These are phyloP conservation scores for Leptarthrus brevirostris DNA, from an alignment of 2,888 invertebrate species.

Conservation along the genomic window DNA sequence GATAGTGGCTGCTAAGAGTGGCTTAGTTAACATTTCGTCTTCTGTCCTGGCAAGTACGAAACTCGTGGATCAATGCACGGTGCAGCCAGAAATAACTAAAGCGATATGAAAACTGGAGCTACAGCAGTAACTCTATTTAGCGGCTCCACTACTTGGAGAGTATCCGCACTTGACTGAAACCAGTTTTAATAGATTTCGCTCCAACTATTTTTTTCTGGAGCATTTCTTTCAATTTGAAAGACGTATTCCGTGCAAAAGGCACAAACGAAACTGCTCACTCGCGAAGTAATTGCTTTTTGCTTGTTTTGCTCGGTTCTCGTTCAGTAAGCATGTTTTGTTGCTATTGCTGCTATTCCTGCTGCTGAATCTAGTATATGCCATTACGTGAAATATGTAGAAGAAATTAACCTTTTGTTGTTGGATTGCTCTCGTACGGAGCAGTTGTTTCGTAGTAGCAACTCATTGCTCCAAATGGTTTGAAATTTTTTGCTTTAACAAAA, in stretches of 20 bases:
- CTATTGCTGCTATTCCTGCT: too few species aligned
- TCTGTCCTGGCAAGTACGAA: too few species aligned
- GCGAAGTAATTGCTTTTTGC: constrained; percentile 26
- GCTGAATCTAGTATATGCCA: too few species aligned
- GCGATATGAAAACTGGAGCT: not conserved
- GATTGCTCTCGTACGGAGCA: too few species aligned
- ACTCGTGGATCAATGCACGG: not conserved
- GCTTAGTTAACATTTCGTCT: not conserved
- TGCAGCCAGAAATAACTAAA: not conserved
- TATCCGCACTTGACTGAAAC: constrained; percentile 8
- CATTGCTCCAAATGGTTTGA: too few species aligned
- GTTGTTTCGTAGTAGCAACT: too few species aligned
- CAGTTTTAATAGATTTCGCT: constrained; percentile 19
- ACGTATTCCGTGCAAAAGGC: constrained; percentile 10
- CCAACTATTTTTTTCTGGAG: not conserved
- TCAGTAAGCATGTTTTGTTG: too few species aligned
- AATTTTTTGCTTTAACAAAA: too few species aligned
- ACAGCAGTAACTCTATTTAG: not conserved
- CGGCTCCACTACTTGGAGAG: constrained; percentile 9
- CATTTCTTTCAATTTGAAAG: constrained; percentile 3
- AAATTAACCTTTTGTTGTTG: too few species aligned
- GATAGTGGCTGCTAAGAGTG: not conserved
- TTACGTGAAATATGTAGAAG: too few species aligned
- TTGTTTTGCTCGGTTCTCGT: too few species aligned
- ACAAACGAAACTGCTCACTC: constrained; percentile 17